Conservation (phyloP, 2,113 vertebrate genomes). For the Percina caprodes region DNA sequence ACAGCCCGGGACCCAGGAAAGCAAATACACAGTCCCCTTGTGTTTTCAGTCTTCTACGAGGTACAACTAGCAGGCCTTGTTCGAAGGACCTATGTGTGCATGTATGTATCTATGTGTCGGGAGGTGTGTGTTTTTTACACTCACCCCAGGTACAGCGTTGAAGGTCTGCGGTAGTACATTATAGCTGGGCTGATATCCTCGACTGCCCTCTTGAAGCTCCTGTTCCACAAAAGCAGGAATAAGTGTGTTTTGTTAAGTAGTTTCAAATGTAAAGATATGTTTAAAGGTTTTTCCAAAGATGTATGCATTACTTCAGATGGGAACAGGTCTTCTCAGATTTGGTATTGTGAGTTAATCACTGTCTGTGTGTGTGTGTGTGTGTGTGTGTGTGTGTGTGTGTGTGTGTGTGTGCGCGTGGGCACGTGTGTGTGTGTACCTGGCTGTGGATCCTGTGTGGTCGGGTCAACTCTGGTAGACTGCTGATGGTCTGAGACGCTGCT, state of each 20-base stretch:
- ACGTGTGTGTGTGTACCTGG: constrained; percentile 67
- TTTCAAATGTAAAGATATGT: neutral
- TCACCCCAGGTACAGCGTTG: constrained; percentile 75
- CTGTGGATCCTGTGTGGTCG: constrained; percentile 64
- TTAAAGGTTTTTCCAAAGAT: neutral
- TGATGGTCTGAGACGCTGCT: constrained; percentile 67
- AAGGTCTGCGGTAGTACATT: constrained; percentile 71
- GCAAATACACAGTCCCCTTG: no score
- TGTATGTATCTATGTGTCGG: neutral
- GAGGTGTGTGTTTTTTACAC: constrained; percentile 13
- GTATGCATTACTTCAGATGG: no score
- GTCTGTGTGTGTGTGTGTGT: neutral
- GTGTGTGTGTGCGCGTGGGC: neutral
- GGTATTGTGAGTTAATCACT: neutral
- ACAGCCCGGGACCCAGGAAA: no score
- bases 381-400: neutral
- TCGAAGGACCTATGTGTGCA: no score
- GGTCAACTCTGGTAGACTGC: constrained; percentile 61
- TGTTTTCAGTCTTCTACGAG: no score
- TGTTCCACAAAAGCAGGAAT: constrained; percentile 30
- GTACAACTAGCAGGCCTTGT: no score
- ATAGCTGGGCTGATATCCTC: constrained; percentile 77
- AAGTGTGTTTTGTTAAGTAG: neutral
- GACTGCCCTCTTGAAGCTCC: constrained; percentile 74
- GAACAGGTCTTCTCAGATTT: neutral